Base-by-base conservation (phyloP, 2,797 vertebrate genomes). In the Myotis pilosus region DNA sequence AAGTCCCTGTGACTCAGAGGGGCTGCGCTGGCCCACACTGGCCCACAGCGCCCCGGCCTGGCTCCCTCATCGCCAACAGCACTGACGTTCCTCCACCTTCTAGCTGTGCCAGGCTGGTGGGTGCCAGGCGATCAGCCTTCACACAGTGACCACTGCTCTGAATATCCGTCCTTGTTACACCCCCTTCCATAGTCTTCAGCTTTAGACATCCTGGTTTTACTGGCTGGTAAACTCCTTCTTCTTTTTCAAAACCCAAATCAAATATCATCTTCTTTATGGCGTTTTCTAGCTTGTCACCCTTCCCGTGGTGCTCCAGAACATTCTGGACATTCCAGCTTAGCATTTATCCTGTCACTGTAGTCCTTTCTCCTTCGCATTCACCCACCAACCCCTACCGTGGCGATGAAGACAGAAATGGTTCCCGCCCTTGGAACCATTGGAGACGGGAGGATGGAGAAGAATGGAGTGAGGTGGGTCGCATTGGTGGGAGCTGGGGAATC, bases 161-260 rank as follows among this genome's bases (percentile, higher is more conserved):
- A 87, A n/a, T 33, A 41, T 8, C 51, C 30, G 19, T 49, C 72
- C 36, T 84, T 30, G 69, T 20, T 30, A n/a, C 33, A 11, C 51
- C 38, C 47, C 25, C 64, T 83, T 88, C 30, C 17, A 49, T 51
- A n/a, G 38, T 23, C 19, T 78, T 75, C 57, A 28, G 23, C 33
- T 96, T 87, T 76, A 71, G 69, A 51, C 49, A 71, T n/a, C 22
- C 38, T 62, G 22, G 38, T 78, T 71, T 87, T 53, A n/a, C 38
- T 49, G 55, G 8, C 38, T 72, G 38, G 22, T 62, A 80, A 87
- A 78, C 23, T 51, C 28, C 44, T n/a, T 76, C 38, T n/a, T 81
- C 38, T 38, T 28, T 94, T 96, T 71, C 15, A 81, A 95, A 83
- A 47, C 28, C 20, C n/a, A 75, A 30, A 49, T 44, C 69, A 64